Percentiles rank a stretch among this genome's conserved stretches.
Evolutionary conservation across 2,113 vertebrate species (phyloP).

Genomic region (Amphilophus citrinellus): DNA sequence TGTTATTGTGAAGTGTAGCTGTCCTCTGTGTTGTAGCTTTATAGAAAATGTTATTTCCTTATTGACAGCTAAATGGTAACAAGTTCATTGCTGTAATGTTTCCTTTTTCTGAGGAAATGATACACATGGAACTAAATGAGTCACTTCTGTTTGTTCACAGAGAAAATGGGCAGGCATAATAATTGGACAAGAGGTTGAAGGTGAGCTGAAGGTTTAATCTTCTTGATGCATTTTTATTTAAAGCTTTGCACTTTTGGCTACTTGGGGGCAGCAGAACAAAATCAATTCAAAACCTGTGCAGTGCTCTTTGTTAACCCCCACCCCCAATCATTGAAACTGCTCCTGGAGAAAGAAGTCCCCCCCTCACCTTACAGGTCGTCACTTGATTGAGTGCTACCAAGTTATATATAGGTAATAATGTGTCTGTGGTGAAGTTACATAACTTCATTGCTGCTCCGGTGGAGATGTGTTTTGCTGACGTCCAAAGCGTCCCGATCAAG

Average conservation of each 20-base stretch:
- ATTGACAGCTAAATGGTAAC: neutral
- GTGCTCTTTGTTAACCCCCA: too few relatives aligned
- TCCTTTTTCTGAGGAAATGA: neutral
- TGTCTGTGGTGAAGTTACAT: too few relatives aligned
- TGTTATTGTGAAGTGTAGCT: conserved; percentile 2
- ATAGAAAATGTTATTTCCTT: neutral
- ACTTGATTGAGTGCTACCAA: too few relatives aligned
- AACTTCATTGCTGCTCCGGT: too few relatives aligned
- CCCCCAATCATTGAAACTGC: too few relatives aligned
- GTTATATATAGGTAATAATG: too few relatives aligned
- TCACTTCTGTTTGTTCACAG: conserved; percentile 71
- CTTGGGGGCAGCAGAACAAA: conserved; percentile 4
- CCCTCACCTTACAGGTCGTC: too few relatives aligned
- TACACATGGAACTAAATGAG: neutral
- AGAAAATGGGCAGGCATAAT: conserved; percentile 97
- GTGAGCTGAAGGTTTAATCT: conserved; percentile 76
- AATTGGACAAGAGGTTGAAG: conserved; percentile 94
- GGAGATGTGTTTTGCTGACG: too few relatives aligned
- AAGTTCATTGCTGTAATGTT: neutral
- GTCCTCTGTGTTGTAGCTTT: too few relatives aligned
- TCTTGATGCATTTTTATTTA: neutral
- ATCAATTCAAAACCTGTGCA: fast-evolving
- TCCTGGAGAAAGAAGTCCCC: too few relatives aligned
- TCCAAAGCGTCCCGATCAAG: too few relatives aligned
- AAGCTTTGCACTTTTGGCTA: neutral